Conservation (phyloP, 2,888 invertebrate species). For the Drosophila villosipedis region DNA sequence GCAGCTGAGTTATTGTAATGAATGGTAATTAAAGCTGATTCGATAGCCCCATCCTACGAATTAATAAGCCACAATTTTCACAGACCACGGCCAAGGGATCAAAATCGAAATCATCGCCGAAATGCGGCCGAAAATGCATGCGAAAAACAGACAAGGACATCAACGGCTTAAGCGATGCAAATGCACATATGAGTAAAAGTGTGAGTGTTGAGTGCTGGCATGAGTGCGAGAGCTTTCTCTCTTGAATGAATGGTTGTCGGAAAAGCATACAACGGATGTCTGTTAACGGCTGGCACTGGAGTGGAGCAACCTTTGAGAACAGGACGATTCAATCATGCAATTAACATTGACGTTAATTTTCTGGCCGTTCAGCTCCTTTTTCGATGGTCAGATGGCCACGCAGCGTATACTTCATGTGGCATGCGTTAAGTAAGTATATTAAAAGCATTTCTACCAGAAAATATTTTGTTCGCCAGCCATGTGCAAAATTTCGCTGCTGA, state of each 20-base stretch:
- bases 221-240: background rate
- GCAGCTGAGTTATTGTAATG: conserved; percentile 10
- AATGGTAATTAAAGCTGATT: conserved; percentile 23
- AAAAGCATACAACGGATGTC: conserved; percentile 29
- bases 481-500: conserved; percentile 38
- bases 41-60: conserved; percentile 11
- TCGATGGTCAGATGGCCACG: conserved; percentile 14
- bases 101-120: conserved; percentile 29
- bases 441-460: conserved; percentile 33
- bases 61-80: conserved; percentile 44
- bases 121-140: conserved; percentile 29
- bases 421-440: conserved; percentile 26
- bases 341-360: conserved; percentile 75
- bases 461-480: conserved; percentile 27
- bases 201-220: background rate
- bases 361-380: conserved; percentile 27
- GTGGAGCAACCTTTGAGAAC: conserved; percentile 37
- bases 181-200: conserved; percentile 13
- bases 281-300: conserved; percentile 15
- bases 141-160: conserved; percentile 37
- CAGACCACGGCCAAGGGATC: conserved; percentile 14
- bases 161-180: conserved; percentile 25
- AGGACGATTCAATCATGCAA: conserved; percentile 73
- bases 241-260: conserved; percentile 39
- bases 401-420: conserved; percentile 39